Base-by-base conservation (phyloP, 2,113 vertebrate genomes). In the Oncorhynchus gorbuscha region DNA sequence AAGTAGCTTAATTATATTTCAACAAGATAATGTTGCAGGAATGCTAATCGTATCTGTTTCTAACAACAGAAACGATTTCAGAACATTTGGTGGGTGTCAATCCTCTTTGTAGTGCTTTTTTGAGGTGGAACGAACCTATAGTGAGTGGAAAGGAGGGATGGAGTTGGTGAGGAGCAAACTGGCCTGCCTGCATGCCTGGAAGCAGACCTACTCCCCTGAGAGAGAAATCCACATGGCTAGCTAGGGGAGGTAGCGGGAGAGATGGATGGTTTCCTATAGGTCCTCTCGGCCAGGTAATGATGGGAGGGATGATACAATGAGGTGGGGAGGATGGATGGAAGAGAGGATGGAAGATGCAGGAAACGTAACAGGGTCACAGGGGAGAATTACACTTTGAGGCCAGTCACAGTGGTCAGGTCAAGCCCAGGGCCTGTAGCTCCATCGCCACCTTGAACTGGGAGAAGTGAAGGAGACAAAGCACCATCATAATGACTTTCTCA, bases 401-500 rank as follows among this genome's bases (percentile, higher is more conserved):
- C 85, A 77, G 78, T 73, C 48, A 69, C 22, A 28, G 39, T 3
- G 30, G 58, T 39, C 32, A 61, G 66, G 58, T 71, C 58, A 61
- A 45, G 32, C 65, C 20, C 13, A 13, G 70, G 5, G 22, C 66
- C 35, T 67, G 73, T 22, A 62, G 9, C 71, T 6, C 35, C 4
- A 58, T 70, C 61, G 59, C 71, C 8, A 39, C 51, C 67, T 55
- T 26, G 67, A 61, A 61, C 49, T 76, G 55, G 39, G 67, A 9
- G 28, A 48, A 48, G 12, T 66, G 55, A 69, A 58, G 49, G 74
- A 76, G 66, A 55, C 20, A 20, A 48, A 69, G 51, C 51, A 22
- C 16, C 24, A 22, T 81, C 20, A 26, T 89, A 90, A 94, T 92
- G 61, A 92, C 86, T 66, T 93, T 49, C 76, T 86, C 80, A 70